Evolutionary conservation across 2,888 invertebrate species (phyloP).

Genomic region (Clivina fossor): DNA sequence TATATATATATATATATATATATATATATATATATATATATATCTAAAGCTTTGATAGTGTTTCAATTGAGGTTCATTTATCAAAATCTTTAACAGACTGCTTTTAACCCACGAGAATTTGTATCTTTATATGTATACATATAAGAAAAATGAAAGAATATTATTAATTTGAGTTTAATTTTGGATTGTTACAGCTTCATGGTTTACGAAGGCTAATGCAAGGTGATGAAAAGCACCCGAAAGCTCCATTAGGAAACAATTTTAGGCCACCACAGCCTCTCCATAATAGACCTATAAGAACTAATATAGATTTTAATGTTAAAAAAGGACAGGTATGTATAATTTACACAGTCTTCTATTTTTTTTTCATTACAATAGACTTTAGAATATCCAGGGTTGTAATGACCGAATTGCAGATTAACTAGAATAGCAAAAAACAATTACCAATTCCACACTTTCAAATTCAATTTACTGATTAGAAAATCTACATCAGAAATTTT

Average conservation of each 20-base stretch:
- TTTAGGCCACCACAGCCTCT: conserved; percentile 91
- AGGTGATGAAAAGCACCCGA: conserved; percentile 82
- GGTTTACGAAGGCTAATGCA: conserved; percentile 84
- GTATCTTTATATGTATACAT: too few relatives aligned
- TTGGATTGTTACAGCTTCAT: conserved; percentile 69
- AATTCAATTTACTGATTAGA: not conserved
- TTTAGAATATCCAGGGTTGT: not conserved
- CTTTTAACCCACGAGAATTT: too few relatives aligned
- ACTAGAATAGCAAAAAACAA: too few relatives aligned
- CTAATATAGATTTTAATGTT: conserved; percentile 94
- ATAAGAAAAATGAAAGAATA: too few relatives aligned
- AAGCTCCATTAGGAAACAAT: conserved; percentile 92
- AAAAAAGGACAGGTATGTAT: conserved; percentile 63
- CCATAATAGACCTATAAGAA: conserved; percentile 90
- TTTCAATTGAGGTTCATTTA: too few relatives aligned
- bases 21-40: not conserved
- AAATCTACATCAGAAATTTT: not conserved
- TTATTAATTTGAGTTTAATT: conserved; percentile 27
- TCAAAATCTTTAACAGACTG: too few relatives aligned
- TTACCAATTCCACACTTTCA: not conserved
- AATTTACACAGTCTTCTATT: not conserved
- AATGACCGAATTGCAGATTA: not conserved
- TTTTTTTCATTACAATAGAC: not conserved
- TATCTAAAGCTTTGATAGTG: too few relatives aligned
- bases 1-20: not conserved